phyloP scores from a whole-genome alignment of 2,797 vertebrate genomes.

The Catamblyrhynchus diadema region DNA sequence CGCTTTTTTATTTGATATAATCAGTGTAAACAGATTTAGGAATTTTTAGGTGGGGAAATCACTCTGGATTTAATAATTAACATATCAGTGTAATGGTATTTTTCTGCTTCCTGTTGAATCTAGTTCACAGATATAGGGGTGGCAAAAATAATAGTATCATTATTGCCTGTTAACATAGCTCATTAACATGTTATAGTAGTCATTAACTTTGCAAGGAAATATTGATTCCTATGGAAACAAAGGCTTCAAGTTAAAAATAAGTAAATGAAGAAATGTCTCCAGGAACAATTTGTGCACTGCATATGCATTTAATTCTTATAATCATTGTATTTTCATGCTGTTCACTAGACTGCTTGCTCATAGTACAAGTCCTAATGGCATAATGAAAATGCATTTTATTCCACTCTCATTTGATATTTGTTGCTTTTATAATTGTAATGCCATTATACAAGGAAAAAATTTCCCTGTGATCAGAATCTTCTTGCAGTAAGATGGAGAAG shows the following conservation, averaged over 20 bases:
- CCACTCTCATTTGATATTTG: background rate
- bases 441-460: background rate
- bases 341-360: background rate
- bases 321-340: background rate
- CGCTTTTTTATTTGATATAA: background rate
- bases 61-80: background rate
- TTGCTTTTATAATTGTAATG: background rate
- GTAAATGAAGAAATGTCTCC: background rate
- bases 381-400: background rate
- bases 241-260: background rate
- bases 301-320: background rate
- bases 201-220: background rate
- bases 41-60: background rate
- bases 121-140: background rate
- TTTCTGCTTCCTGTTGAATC: background rate
- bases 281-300: background rate
- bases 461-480: background rate
- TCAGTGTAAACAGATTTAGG: background rate
- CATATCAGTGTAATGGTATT: background rate
- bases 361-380: background rate
- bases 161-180: background rate
- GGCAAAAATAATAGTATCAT: background rate
- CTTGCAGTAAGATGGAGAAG: background rate
- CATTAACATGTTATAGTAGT: background rate
- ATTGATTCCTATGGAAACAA: conserved; percentile 15